Percentiles rank a stretch among this genome's conserved stretches.
These are phyloP conservation scores for Phaedon cochleariae DNA, from an alignment of 2,888 invertebrate genomes.

Conservation along the genomic window DNA sequence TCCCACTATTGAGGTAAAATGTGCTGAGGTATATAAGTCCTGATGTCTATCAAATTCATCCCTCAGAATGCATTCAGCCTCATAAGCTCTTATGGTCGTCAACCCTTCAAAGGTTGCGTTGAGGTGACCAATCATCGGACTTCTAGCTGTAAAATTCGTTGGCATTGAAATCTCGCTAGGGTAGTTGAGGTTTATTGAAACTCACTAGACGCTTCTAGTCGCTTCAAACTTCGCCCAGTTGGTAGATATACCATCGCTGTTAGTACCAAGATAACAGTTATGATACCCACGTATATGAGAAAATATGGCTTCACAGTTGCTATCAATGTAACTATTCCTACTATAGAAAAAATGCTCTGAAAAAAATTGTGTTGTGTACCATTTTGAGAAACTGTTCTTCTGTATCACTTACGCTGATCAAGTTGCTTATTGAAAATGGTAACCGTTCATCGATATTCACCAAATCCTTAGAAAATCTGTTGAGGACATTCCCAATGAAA, in stretches of 20 bases:
- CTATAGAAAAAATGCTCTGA: conserved; percentile 39
- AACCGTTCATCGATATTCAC: conserved; percentile 50
- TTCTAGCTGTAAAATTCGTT: conserved; percentile 56
- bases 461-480: conserved; percentile 53
- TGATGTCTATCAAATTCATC: conserved; percentile 58
- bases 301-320: conserved; percentile 45
- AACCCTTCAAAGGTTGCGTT: conserved; percentile 59
- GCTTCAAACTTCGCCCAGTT: conserved; percentile 51
- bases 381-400: too few species aligned
- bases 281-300: conserved; percentile 41
- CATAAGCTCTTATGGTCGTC: conserved; percentile 57
- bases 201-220: conserved; percentile 52
- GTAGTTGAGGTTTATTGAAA: too few species aligned
- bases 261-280: conserved; percentile 41
- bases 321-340: conserved; percentile 41
- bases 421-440: conserved; percentile 43
- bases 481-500: conserved; percentile 53
- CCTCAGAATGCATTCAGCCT: conserved; percentile 52
- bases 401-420: conserved; percentile 41
- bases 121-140: conserved; percentile 58
- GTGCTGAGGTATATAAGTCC: conserved; percentile 56
- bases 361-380: too few species aligned
- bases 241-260: conserved; percentile 46
- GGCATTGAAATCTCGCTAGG: too few species aligned
- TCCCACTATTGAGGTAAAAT: conserved; percentile 51